phyloP scores from a whole-genome alignment of 1,140 invertebrate genomes.

The Eulimnadia texana region DNA sequence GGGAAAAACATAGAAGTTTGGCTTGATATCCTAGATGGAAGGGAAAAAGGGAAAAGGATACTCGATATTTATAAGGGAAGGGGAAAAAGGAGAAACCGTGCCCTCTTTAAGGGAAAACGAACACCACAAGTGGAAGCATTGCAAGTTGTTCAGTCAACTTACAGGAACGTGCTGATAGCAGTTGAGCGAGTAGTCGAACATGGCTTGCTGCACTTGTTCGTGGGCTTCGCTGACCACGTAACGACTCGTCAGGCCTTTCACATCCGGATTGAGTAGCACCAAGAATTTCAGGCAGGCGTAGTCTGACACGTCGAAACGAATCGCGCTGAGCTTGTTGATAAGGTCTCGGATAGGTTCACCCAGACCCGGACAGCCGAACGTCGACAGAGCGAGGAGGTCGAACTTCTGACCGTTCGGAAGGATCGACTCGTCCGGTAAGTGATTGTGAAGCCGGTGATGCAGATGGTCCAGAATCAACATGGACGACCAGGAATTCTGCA shows the following conservation, averaged over 20 bases:
- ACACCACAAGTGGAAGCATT: not conserved
- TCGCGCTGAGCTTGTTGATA: slow-evolving; percentile 72
- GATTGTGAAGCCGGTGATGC: slow-evolving; percentile 89
- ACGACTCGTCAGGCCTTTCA: slow-evolving; percentile 71
- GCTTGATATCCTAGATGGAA: too few relatives aligned
- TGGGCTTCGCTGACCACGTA: slow-evolving; percentile 83
- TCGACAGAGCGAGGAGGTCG: slow-evolving; percentile 73
- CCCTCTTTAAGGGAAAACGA: not conserved
- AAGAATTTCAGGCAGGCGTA: slow-evolving; percentile 96
- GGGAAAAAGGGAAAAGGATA: not conserved
- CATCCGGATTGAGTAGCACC: slow-evolving; percentile 88
- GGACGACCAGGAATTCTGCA: slow-evolving; percentile 95
- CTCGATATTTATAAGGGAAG: not conserved
- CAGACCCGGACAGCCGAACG: slow-evolving; percentile 71
- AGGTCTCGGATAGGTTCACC: slow-evolving; percentile 81
- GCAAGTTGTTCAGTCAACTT: slow-evolving; percentile 23
- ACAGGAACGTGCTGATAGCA: slow-evolving; percentile 81
- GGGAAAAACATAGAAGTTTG: too few relatives aligned
- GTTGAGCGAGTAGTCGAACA: slow-evolving; percentile 73
- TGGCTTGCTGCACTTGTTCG: slow-evolving; percentile 78
- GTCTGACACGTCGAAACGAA: slow-evolving; percentile 89
- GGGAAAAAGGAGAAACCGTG: too few relatives aligned
- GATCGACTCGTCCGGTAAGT: slow-evolving; percentile 76
- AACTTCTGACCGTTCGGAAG: slow-evolving; percentile 91
- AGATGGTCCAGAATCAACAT: slow-evolving; percentile 92